These are phyloP conservation scores for Notarius lentiginosus DNA, from an alignment of 2,113 vertebrate species.

Conservation along the genomic window DNA sequence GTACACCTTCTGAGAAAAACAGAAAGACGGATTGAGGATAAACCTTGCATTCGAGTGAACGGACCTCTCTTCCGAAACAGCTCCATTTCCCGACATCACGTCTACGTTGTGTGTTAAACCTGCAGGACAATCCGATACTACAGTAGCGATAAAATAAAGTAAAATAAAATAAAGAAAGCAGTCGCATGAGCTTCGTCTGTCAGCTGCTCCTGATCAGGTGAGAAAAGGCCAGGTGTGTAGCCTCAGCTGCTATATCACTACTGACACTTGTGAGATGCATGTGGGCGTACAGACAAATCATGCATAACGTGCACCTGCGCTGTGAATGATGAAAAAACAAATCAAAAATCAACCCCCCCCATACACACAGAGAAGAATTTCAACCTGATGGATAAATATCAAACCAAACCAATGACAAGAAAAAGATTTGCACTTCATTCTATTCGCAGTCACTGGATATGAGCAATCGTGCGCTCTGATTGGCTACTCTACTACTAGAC, in stretches of 20 bases:
- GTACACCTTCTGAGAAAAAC: background rate
- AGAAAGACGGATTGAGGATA: background rate
- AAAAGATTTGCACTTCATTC: too few species aligned
- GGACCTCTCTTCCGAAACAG: background rate
- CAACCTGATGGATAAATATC: background rate
- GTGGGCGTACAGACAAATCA: background rate
- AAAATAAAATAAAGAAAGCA: background rate
- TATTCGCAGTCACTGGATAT: too few species aligned
- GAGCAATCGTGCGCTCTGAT: too few species aligned
- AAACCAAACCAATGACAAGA: too few species aligned
- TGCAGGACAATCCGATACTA: background rate
- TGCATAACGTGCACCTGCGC: background rate
- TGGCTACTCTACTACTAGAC: too few species aligned
- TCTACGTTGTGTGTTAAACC: background rate
- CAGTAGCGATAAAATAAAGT: background rate
- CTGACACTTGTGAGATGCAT: background rate
- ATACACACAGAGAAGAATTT: background rate
- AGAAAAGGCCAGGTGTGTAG: background rate
- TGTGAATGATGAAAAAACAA: background rate
- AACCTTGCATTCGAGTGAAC: background rate
- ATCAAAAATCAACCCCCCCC: background rate
- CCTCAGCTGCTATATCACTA: background rate
- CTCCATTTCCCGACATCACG: background rate
- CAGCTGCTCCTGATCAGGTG: background rate
- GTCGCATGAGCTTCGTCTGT: background rate